Evolutionary conservation across 2,113 vertebrate species (phyloP).

Genomic region (Oreochromis niloticus): DNA sequence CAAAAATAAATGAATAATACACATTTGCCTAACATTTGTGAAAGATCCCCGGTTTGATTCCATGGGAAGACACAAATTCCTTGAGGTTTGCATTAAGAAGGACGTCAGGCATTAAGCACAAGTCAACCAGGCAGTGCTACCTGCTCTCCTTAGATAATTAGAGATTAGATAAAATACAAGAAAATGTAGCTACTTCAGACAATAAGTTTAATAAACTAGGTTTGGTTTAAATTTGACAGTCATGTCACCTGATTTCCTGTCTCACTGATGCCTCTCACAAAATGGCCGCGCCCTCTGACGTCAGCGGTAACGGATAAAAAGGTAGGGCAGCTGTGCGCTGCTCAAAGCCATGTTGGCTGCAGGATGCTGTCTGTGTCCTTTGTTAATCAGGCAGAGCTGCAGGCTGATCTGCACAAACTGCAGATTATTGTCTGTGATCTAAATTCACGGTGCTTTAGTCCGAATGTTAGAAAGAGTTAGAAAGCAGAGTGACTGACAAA

Average conservation of each 20-base stretch:
- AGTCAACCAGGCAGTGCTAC: background rate
- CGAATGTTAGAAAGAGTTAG: background rate
- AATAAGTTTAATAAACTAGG: rapidly evolving
- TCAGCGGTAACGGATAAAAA: background rate
- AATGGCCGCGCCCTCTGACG: conserved; percentile 65
- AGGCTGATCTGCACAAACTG: background rate
- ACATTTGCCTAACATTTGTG: background rate
- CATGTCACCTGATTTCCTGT: background rate
- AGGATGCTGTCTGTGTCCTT: background rate
- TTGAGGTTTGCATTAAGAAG: background rate
- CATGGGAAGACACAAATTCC: background rate
- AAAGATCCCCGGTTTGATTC: rapidly evolving
- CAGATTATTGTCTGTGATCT: background rate
- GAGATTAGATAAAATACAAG: rapidly evolving
- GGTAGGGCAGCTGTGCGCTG: background rate
- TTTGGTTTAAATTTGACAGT: conserved; percentile 29
- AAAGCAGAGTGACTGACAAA: background rate
- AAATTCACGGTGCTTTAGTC: background rate
- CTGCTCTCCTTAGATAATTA: background rate
- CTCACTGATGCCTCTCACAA: conserved; percentile 13
- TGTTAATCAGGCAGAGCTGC: background rate
- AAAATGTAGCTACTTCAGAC: background rate
- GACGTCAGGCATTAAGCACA: background rate
- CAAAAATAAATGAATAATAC: background rate
- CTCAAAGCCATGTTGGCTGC: background rate